phyloP scores from a whole-genome alignment of 2,797 vertebrate species.

The Vespertilio murinus region DNA sequence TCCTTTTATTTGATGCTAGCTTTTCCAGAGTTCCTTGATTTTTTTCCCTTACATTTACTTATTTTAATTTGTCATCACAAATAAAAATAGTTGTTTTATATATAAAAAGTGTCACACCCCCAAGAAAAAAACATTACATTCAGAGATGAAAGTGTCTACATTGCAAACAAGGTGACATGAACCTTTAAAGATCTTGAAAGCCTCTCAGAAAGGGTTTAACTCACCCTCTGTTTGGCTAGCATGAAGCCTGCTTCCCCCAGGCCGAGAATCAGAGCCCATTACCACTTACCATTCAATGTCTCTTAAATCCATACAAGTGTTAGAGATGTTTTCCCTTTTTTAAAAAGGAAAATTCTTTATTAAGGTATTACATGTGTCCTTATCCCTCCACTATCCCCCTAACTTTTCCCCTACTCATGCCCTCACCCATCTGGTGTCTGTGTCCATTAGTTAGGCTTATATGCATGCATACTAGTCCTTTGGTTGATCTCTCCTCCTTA shows the following conservation, averaged over 20 bases:
- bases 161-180: not conserved
- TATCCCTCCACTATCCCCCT: no score
- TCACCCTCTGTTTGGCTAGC: not conserved
- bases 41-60: not conserved
- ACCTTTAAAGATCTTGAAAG: not conserved
- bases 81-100: not conserved
- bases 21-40: not conserved
- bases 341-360: no score
- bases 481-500: no score
- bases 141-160: not conserved
- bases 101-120: not conserved
- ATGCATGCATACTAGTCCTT: no score
- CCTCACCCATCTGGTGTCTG: no score
- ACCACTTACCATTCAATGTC: constrained; percentile 7
- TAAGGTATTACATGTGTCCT: no score
- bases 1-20: not conserved
- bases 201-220: not conserved
- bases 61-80: not conserved
- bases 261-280: constrained; percentile 3
- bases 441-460: no score
- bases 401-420: no score
- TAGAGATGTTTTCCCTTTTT: not conserved
- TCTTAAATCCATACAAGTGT: constrained; percentile 18
- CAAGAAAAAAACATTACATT: not conserved
- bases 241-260: not conserved